Conservation (phyloP, 2,113 vertebrate genomes). For the Corythaixoides concolor region DNA sequence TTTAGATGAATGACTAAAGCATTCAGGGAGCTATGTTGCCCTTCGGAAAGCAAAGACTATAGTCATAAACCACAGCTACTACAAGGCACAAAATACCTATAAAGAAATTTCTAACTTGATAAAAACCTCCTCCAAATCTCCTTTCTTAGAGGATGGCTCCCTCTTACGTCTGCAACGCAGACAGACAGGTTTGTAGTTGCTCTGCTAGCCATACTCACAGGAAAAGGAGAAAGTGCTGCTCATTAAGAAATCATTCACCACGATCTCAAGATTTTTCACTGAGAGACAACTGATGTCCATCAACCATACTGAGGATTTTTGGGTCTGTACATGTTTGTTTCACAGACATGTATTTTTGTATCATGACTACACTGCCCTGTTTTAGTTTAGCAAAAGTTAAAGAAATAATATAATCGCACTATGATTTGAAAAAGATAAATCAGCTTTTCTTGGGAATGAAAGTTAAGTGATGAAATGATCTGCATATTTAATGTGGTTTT, state of each 20-base stretch:
- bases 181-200: neutral
- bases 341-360: neutral
- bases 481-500: neutral
- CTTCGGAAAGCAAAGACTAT: neutral
- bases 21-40: neutral
- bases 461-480: neutral
- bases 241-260: neutral
- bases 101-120: neutral
- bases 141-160: slow-evolving; percentile 27
- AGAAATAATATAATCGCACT: neutral
- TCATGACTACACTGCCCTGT: neutral
- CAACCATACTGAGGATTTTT: neutral
- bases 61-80: neutral
- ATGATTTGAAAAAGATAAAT: neutral
- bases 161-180: slow-evolving; percentile 25
- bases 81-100: neutral
- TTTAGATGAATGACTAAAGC: neutral
- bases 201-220: fast-evolving
- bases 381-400: neutral
- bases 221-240: neutral
- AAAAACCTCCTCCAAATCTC: neutral
- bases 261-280: neutral
- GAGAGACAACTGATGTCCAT: neutral
- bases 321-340: neutral
- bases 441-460: neutral